phyloP scores from a whole-genome alignment of 2,888 invertebrate genomes.

The Nemoura dubitans region DNA sequence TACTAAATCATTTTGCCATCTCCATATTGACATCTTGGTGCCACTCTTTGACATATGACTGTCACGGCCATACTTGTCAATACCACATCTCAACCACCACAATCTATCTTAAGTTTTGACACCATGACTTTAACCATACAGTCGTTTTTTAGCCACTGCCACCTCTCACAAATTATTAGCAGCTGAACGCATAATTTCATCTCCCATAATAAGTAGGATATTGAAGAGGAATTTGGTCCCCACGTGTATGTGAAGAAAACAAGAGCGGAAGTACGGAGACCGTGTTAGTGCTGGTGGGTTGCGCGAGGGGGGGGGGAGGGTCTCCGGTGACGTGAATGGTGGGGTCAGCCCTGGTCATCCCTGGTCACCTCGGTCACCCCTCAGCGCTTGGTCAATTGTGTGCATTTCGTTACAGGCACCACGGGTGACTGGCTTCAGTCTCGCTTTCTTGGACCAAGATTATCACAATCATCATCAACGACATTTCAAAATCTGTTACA shows the following conservation, averaged over 20 bases:
- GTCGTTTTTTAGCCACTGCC: not conserved
- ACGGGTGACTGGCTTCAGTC: constrained; percentile 19
- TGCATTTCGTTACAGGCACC: constrained; percentile 33
- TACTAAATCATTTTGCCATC: no score
- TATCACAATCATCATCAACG: constrained; percentile 18
- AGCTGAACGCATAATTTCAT: no score
- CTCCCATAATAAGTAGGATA: no score
- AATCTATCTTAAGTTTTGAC: not conserved
- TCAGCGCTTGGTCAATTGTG: constrained; percentile 19
- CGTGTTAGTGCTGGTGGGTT: not conserved
- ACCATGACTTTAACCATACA: not conserved
- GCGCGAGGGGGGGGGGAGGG: not conserved
- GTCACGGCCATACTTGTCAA: not conserved
- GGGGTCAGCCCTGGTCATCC: constrained; percentile 14
- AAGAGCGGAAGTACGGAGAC: not conserved
- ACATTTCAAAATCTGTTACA: not conserved
- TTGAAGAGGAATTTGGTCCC: not conserved
- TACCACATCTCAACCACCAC: not conserved
- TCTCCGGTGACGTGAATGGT: not conserved
- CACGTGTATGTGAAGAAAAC: not conserved
- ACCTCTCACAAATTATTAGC: not conserved
- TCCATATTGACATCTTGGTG: no score
- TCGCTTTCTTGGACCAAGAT: not conserved
- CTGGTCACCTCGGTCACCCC: constrained; percentile 10
- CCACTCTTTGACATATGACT: not conserved